A percentile compares a stretch with the other conserved stretches of the same genome.
Evolutionary conservation across 64 coral and sea anemone species (phyloP).

Genomic region (Platygyra sinensis): DNA sequence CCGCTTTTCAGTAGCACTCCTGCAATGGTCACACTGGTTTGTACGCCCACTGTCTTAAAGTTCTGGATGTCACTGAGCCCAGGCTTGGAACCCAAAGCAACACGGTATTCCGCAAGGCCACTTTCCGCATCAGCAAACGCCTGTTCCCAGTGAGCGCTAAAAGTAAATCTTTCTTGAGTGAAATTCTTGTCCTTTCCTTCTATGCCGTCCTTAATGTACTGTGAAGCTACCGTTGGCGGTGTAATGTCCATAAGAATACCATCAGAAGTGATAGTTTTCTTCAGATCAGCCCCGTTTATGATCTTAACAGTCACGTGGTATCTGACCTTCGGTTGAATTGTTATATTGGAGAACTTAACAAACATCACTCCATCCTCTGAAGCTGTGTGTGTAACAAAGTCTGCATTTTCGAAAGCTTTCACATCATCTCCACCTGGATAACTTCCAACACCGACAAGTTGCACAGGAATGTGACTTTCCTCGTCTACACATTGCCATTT

Average conservation of each 20-base stretch:
- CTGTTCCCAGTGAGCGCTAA: constrained; percentile 90
- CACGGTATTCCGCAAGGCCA: constrained; percentile 54
- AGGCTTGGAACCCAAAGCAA: constrained; percentile 71
- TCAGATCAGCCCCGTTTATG: constrained; percentile 77
- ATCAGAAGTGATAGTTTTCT: constrained; percentile 72
- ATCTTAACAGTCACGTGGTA: constrained; percentile 85
- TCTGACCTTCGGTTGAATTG: constrained; percentile 69
- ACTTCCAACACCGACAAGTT: constrained; percentile 76
- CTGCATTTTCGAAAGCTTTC: constrained; percentile 53
- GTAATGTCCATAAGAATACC: constrained; percentile 87
- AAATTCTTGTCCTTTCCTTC: constrained; percentile 75
- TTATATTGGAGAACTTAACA: constrained; percentile 44
- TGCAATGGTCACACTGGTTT: constrained; percentile 53
- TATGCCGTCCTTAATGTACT: constrained; percentile 87
- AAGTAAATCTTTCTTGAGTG: constrained; percentile 54
- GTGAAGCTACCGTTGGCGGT: constrained; percentile 59
- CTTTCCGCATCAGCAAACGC: constrained; percentile 89
- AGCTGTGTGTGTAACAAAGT: constrained; percentile 27
- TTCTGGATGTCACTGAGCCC: constrained; percentile 53
- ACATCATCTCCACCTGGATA: constrained; percentile 93
- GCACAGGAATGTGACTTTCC: constrained; percentile 70
- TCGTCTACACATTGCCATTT: constrained; percentile 76
- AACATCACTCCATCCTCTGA: constrained; percentile 46
- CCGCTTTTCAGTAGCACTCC: constrained; percentile 75
- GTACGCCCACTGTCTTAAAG: constrained; percentile 57